Evolutionary conservation across 1,140 invertebrate species (phyloP).

Genomic region (Trachymyrmex cornetzi): DNA sequence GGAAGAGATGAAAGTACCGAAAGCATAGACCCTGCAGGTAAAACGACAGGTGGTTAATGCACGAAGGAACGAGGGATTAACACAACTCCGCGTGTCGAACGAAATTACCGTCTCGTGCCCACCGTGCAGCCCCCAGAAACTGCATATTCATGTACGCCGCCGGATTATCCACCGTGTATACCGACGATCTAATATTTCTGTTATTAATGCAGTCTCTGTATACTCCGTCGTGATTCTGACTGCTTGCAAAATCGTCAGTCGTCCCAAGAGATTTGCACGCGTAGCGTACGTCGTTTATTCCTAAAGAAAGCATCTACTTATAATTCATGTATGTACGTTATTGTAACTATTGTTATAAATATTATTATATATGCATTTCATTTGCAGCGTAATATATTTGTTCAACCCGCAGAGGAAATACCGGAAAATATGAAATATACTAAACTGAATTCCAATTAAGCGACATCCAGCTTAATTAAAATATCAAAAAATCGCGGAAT

Average conservation of each 20-base stretch:
- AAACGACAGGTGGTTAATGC: constrained; percentile 55
- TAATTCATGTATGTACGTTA: not conserved
- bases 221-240: constrained; percentile 47
- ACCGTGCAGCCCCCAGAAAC: not conserved
- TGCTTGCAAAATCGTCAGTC: constrained; percentile 30
- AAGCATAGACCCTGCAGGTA: not conserved
- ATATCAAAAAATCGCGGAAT: not conserved
- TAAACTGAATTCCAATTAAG: not conserved
- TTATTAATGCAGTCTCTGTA: constrained; percentile 66
- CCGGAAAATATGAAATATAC: not conserved
- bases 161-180: constrained; percentile 48
- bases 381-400: not conserved
- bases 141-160: constrained; percentile 70
- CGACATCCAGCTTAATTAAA: not conserved
- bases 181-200: constrained; percentile 45
- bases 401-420: not conserved
- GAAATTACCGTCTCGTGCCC: constrained; percentile 56
- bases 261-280: constrained; percentile 14
- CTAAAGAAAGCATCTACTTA: constrained; percentile 28
- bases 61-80: constrained; percentile 62
- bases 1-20: not conserved
- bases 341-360: not conserved
- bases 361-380: not conserved
- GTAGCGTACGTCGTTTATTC: constrained; percentile 18
- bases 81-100: constrained; percentile 62